Evolutionary conservation across 1,140 invertebrate species (phyloP), one percentile per base, ranked within the genome.

Genomic region (Chymomyza costata): DNA sequence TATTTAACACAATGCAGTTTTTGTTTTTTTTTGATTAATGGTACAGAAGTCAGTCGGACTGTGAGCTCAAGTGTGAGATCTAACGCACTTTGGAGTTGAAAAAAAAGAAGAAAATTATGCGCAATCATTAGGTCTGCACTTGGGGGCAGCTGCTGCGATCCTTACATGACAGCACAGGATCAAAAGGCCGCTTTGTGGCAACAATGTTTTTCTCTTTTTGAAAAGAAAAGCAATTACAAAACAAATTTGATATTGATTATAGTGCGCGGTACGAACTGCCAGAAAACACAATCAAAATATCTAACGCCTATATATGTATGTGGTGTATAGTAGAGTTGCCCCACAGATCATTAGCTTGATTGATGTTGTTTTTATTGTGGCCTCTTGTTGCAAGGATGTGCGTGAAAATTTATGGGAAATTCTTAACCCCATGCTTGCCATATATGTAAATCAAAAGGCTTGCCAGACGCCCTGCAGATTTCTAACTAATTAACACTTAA

Each of bases 161-260:
- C 73, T 78, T 78, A 67, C 67, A 80, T 73, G 73, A 78, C 74
- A 65, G 51, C 63, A 74, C 74, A 78, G 73, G 73, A 78, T 78
- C 73, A 81, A 73, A 71, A 78, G 67, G 74, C 41, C 51, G 28
- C 5, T 17, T n/a, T n/a, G n/a, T n/a, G n/a, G n/a, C n/a, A n/a
- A n/a, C n/a, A n/a, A n/a, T n/a, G n/a, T n/a, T n/a, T n/a, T n/a
- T n/a, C n/a, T n/a, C n/a, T n/a, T n/a, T 11, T 13, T 25, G 6
- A 16, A 21, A 40, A 11, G 35, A 35, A 51, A 21, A 63, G 47
- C 71, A 58, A 80, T 80, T 65, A 80, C 68, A 64, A 61, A 67
- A 80, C 73, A 78, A 80, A 73, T 78, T 78, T 39, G 73, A 78
- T 80, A 80, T 80, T 80, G 71, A 80, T 78, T 78, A 73, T 80